Conservation (phyloP, 2,797 vertebrate genomes). For the Oreonectes daqikongensis region DNA sequence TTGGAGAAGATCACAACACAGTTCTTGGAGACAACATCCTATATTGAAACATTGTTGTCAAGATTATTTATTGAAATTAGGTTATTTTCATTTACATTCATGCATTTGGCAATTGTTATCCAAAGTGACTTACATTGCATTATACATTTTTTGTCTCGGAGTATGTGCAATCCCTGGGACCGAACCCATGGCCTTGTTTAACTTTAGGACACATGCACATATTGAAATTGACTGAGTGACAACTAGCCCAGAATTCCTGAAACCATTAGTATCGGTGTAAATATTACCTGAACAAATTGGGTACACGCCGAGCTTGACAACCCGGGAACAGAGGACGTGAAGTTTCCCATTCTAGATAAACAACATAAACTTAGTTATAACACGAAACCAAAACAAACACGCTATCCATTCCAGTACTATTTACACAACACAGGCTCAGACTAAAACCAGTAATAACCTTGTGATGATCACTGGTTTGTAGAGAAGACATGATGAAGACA, state of each 20-base stretch:
- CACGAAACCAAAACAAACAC: neutral
- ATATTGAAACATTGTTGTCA: slow-evolving; percentile 47
- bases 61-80: neutral
- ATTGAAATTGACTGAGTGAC: too few relatives aligned
- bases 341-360: slow-evolving; percentile 78
- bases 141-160: too few relatives aligned
- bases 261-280: neutral
- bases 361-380: neutral
- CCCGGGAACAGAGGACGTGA: slow-evolving; percentile 62
- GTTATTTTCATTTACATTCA: too few relatives aligned
- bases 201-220: too few relatives aligned
- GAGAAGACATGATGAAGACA: slow-evolving; percentile 28
- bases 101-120: too few relatives aligned
- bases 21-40: slow-evolving; percentile 89
- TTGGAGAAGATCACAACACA: slow-evolving; percentile 99
- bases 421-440: neutral
- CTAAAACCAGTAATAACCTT: slow-evolving; percentile 23
- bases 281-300: slow-evolving; percentile 73
- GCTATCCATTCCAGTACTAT: neutral
- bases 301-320: slow-evolving; percentile 62
- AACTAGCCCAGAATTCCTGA: neutral
- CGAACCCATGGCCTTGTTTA: too few relatives aligned
- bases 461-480: slow-evolving; percentile 38
- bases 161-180: too few relatives aligned
- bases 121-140: too few relatives aligned